phyloP scores from a whole-genome alignment of 2,797 vertebrate genomes.

The Rhinoraja longicauda region DNA sequence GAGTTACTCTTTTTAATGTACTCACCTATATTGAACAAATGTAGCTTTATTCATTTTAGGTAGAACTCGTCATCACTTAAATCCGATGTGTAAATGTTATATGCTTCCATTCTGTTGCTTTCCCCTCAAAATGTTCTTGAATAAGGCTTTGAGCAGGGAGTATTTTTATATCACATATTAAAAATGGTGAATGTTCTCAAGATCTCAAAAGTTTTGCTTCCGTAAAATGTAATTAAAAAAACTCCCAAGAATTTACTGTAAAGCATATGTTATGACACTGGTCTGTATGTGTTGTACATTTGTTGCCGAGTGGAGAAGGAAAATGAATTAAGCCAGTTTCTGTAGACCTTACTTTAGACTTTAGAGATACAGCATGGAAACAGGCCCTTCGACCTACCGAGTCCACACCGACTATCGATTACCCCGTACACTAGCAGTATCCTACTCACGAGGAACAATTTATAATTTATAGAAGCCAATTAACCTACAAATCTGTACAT shows the following conservation, averaged over 20 bases:
- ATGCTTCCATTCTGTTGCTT: neutral
- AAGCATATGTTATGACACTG: neutral
- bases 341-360: neutral
- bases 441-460: too few species aligned
- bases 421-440: too few species aligned
- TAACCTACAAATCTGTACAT: too few species aligned
- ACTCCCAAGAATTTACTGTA: neutral
- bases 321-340: neutral
- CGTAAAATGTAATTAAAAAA: neutral
- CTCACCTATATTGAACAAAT: neutral
- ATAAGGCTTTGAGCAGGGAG: neutral
- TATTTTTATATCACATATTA: neutral
- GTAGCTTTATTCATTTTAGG: neutral
- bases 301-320: neutral
- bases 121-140: conserved; percentile 5
- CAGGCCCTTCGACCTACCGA: too few species aligned
- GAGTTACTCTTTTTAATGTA: neutral
- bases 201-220: neutral
- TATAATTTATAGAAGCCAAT: too few species aligned
- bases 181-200: neutral
- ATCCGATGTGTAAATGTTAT: neutral
- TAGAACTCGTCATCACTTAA: neutral
- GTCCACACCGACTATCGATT: too few species aligned
- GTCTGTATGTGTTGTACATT: neutral
- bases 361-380: too few species aligned